Evolutionary conservation across 2,113 vertebrate species (phyloP), one percentile per base, ranked within the genome.

Genomic region (Gymnocephalus cernua): DNA sequence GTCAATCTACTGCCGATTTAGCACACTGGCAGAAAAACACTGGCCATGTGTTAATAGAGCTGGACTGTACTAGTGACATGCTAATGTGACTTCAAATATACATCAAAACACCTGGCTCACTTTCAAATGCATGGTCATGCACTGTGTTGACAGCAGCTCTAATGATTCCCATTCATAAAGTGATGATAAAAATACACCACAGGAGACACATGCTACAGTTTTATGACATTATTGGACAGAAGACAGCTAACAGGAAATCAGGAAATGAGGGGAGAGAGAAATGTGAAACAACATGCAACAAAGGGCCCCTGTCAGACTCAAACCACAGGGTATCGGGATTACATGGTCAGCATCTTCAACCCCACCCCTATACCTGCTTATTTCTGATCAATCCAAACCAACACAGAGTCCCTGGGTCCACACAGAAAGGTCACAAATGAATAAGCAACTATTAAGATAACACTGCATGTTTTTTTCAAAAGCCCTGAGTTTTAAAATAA

Each of bases 1-100:
- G 87, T 91, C 91, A 86, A 75, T 82, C 80, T 63, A 66, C 69
- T 58, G 88, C 51, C 58, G 83, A 63, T 83, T 74, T 77, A 74
- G 77, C 68, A 67, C 68, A 80, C 64, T 32, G 35, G 38, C 56
- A 63, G 84, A 38, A 61, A 77, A 86, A 79, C 54, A 65, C 41
- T 82, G 45, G 44, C 57, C 74, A 75, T 57, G 71, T 58, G 48
- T 23, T 84, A 75, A 82, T 67, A 61, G 72, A 79, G 45, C 18
- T 62, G 71, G 6, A 62, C 23, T 57, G 59, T 59, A 59, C 32
- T 8, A 5, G 54, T 51, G 51, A 67, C 41, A 23, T 11, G 11
- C 14, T 7, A 9, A 29, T 57, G 25, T 57, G 48, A 59, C 16
- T 53, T 7, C 4, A 18, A 65, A 62, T 21, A 78, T 13, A 41